Percentiles rank a stretch among this genome's conserved stretches.
Conservation (phyloP, 2,797 vertebrate species). For the Nasua narica region DNA sequence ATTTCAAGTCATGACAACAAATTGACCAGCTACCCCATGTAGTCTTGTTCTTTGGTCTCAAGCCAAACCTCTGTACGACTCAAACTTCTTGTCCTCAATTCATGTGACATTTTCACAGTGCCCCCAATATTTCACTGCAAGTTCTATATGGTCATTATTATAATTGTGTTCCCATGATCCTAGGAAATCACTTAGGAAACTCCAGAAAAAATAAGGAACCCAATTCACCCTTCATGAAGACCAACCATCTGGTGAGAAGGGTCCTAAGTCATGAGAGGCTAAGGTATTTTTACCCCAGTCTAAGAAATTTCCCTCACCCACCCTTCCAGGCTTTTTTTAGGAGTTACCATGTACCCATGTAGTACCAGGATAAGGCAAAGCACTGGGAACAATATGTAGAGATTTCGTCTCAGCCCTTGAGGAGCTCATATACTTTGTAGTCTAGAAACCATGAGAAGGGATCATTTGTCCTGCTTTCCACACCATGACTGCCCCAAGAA, state of each 20-base stretch:
- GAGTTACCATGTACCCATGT: neutral
- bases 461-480: neutral
- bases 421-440: neutral
- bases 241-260: neutral
- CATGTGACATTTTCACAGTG: neutral
- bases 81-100: neutral
- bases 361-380: neutral
- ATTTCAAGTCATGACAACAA: neutral
- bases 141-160: neutral
- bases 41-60: neutral
- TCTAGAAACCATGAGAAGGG: neutral
- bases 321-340: neutral
- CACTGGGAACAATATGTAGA: neutral
- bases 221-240: neutral
- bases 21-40: neutral
- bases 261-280: neutral
- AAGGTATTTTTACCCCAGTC: neutral
- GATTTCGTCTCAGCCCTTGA: neutral
- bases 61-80: neutral
- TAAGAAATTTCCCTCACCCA: neutral
- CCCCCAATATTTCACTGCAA: neutral
- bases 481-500: neutral
- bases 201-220: neutral
- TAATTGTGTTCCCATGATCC: neutral
- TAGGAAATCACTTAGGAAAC: neutral